phyloP scores from a whole-genome alignment of 2,888 invertebrate species.

The Mimumesa dahlbomi region DNA sequence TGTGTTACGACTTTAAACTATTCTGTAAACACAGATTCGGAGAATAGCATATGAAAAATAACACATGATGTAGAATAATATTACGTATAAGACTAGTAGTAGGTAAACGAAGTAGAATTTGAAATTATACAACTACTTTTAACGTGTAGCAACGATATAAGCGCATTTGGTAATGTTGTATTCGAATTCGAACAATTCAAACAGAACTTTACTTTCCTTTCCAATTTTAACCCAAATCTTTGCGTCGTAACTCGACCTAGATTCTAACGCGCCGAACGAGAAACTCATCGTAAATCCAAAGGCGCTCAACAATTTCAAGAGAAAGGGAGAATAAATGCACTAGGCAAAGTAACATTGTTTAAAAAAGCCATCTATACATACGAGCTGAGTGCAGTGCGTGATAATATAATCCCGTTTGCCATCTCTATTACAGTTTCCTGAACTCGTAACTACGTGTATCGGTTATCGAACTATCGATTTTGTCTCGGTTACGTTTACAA shows the following conservation, averaged over 20 bases:
- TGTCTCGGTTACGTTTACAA: conserved; percentile 8
- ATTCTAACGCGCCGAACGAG: not conserved
- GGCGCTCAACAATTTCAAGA: conserved; percentile 50
- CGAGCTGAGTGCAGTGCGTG: conserved; percentile 69
- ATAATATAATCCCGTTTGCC: conserved; percentile 57
- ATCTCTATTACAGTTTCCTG: conserved; percentile 43
- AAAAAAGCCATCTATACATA: conserved; percentile 67
- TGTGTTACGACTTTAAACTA: not conserved
- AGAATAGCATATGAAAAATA: not conserved
- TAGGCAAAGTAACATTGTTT: conserved; percentile 59
- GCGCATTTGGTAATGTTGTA: conserved; percentile 58
- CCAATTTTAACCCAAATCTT: too few species aligned
- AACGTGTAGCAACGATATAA: conserved; percentile 38
- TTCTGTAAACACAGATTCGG: conserved; percentile 9
- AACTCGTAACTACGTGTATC: conserved; percentile 30
- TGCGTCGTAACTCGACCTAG: too few species aligned
- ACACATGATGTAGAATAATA: conserved; percentile 1
- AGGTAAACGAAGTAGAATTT: conserved; percentile 52
- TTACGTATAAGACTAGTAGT: conserved; percentile 29
- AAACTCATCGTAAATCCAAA: conserved; percentile 55
- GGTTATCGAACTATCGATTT: conserved; percentile 19
- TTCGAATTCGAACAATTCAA: too few species aligned
- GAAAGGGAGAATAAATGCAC: conserved; percentile 41
- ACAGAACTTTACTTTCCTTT: too few species aligned
- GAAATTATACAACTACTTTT: conserved; percentile 48